Evolutionary conservation across 2,113 vertebrate genomes (phyloP).

Genomic region (Sinocyclocheilus grahami): DNA sequence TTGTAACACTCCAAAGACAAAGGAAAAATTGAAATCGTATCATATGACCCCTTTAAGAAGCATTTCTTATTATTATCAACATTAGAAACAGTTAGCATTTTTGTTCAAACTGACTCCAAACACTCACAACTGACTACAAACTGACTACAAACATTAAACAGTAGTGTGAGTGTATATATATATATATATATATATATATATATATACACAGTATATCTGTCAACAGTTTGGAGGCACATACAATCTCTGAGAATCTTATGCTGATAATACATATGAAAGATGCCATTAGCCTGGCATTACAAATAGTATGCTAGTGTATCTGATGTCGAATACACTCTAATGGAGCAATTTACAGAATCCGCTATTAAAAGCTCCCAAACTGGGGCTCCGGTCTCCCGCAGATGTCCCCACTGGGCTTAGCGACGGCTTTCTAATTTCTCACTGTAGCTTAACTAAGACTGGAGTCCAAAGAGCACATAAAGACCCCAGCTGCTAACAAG

Average conservation of each 20-base stretch:
- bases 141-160: not conserved
- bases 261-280: not conserved
- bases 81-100: not conserved
- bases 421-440: slow-evolving; percentile 44
- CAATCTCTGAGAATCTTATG: not conserved
- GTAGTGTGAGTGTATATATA: not conserved
- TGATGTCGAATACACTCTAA: slow-evolving; percentile 6
- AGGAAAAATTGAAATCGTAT: no score
- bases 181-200: no score
- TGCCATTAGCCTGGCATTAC: not conserved
- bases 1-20: no score
- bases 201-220: not conserved
- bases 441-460: slow-evolving; percentile 11
- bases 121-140: no score
- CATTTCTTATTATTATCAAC: not conserved
- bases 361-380: slow-evolving; percentile 54
- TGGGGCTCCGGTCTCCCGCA: slow-evolving; percentile 43
- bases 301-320: not conserved
- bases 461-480: slow-evolving; percentile 49
- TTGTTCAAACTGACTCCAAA: not conserved
- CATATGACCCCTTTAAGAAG: not conserved
- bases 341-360: slow-evolving; percentile 43
- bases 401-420: slow-evolving; percentile 54
- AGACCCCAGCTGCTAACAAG: slow-evolving; percentile 54
- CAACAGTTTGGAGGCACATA: not conserved